Base-by-base conservation (phyloP, 2,888 invertebrate species). In the Dexiosoma caninum region DNA sequence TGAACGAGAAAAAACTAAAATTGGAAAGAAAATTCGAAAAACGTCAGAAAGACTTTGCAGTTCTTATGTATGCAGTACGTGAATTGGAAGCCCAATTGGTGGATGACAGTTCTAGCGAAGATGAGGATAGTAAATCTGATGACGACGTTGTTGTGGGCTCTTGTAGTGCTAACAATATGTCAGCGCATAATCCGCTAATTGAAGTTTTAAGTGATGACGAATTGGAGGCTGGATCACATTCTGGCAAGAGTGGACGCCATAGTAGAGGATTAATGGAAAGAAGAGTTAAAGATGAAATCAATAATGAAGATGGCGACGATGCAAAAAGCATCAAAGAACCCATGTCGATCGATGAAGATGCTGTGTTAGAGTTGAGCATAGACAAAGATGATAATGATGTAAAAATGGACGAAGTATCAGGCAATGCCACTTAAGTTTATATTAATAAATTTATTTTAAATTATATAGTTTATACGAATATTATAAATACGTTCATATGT, bases 1-100 rank as follows among this genome's bases (percentile, higher is more conserved):
- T 97, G 64, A 92, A 94, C 89, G 92, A 93, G 62, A 94, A 94
- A 72, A 94, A 94, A 84, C 92, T 94, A 42, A 93, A 93, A 81
- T 89, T 96, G 76, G 95, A 96, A 84, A 92, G 94, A 51, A 94
- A 96, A 88, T 91, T 98, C 81, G 94, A 96, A 82, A 92, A 95
- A 86, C 91, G 98, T 69, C 94, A 95, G 84, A 97, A 97, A 90
- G 97, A 97, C 87, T 97, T 98, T 85, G 94, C 96, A 88, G 95
- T 98, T 8, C 90, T 98, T 37, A 94, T 97, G 83, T 94, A 95
- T 40, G 95, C 97, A 14, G 95, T 97, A 84, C 95, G 96, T 88
- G 95, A 96, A 85, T 90, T 98, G 62, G 95, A 96, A 88, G 93
- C 93, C 21, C 93, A 96, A 87, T 88, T 97, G 35, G 95, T 96